Evolutionary conservation across 2,113 vertebrate species (phyloP), one percentile per base, ranked within the genome.

Genomic region (Sinocyclocheilus rhinocerous): DNA sequence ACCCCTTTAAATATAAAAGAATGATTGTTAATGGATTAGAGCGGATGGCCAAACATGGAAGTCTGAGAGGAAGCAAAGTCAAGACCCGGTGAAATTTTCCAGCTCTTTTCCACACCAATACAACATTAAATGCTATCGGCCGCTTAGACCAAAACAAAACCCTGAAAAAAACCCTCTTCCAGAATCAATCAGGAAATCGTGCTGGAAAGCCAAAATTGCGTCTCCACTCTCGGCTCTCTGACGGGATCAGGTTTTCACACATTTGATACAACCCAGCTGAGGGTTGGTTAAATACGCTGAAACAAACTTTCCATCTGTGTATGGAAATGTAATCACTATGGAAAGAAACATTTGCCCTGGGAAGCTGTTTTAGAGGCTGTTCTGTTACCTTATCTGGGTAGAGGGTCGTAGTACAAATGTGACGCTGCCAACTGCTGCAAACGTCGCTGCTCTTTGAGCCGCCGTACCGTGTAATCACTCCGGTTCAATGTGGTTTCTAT

Each of bases 301-400:
- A 75, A 52, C 76, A 81, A 84, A 65, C 84, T 89, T 24, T 89
- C 65, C 75, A 79, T 57, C 55, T n/a, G 24, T 50, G 48, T 70
- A 87, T 85, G 85, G 90, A 90, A 90, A 87, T 87, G 76, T 86
- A 84, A 87, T 78, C 78, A 48, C 86, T 45, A 55, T 91, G 90
- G 89, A 90, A 91, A 90, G 78, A 91, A 90, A 90, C 85, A 84
- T 85, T 86, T 88, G 69, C 29, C 39, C 55, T 36, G 55, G 52
- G 81, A 57, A 13, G 83, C 29, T 33, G 75, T 72, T 70, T 65
- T 75, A 75, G 61, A 67, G 52, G 84, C 85, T 73, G 65, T 50
- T 61, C 76, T 84, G 83, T 78, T 65, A 11, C 75, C 82, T 80
- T 91, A 89, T 85, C 86, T 76, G 81, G 52, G 36, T 26, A 79